Conservation (phyloP, 2,888 invertebrate genomes). For the Adineta ricciae region DNA sequence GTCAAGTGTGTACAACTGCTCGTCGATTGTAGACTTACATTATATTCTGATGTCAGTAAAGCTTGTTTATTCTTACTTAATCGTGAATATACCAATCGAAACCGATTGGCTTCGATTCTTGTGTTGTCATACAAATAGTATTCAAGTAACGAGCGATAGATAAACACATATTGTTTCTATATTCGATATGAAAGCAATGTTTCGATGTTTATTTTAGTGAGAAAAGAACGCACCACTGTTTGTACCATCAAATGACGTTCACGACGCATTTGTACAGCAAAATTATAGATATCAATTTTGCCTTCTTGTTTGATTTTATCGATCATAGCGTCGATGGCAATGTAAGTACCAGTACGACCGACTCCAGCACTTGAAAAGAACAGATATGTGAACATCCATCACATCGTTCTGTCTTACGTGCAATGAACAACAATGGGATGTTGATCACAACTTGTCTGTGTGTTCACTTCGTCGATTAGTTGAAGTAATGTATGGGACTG, state of each 20-base stretch:
- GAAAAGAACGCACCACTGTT: background rate
- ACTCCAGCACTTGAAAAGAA: background rate
- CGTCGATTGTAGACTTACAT: background rate
- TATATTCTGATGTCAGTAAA: background rate
- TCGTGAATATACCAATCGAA: background rate
- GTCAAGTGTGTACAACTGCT: too few relatives aligned
- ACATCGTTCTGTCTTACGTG: background rate
- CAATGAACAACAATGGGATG: constrained; percentile 22
- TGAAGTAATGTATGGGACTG: constrained; percentile 11
- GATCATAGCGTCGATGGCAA: background rate
- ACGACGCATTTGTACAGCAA: background rate
- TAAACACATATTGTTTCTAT: constrained; percentile 20
- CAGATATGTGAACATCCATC: too few relatives aligned
- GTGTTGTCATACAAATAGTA: constrained; percentile 3
- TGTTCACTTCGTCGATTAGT: background rate
- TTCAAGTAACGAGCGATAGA: background rate
- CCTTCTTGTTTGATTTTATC: background rate
- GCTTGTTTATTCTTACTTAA: background rate
- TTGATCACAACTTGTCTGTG: background rate
- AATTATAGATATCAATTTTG: constrained; percentile 16
- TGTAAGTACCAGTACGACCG: constrained; percentile 4
- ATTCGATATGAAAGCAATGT: background rate
- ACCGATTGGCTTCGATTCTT: background rate
- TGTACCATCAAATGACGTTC: constrained; percentile 12
- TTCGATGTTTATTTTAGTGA: background rate